A percentile compares a stretch with the other conserved stretches of the same genome.
These are phyloP conservation scores for Beroe ovata DNA, from an alignment of 37 sponge, comb jelly and placozoan genomes.

Conservation along the genomic window DNA sequence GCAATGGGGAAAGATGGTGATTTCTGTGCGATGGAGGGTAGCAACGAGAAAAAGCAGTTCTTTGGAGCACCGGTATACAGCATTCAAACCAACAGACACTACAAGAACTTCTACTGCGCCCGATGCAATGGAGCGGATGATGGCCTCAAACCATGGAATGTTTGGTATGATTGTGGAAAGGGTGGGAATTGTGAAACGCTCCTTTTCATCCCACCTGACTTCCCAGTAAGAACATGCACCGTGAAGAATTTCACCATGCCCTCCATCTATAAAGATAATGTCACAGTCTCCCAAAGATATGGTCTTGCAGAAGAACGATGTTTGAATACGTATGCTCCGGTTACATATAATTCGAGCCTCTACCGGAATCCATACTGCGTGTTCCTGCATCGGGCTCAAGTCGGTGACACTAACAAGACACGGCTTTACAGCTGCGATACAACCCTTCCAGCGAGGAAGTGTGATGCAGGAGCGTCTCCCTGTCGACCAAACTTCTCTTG, in stretches of 20 bases:
- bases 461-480: constrained; percentile 4
- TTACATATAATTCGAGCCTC: constrained; percentile 22
- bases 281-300: neutral
- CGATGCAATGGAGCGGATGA: neutral
- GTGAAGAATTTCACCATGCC: constrained; percentile 43
- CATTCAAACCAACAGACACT: neutral
- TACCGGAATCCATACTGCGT: constrained; percentile 64
- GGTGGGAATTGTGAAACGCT: neutral
- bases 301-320: neutral
- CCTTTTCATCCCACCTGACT: constrained; percentile 7
- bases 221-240: constrained; percentile 14
- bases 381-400: constrained; percentile 25
- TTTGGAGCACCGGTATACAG: constrained; percentile 56
- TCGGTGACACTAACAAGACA: neutral
- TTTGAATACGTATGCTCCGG: constrained; percentile 9
- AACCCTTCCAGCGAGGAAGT: neutral
- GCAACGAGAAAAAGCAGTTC: neutral
- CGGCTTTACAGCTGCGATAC: constrained; percentile 54
- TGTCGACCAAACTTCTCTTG: constrained; percentile 33
- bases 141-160: constrained; percentile 33
- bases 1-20: neutral
- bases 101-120: constrained; percentile 52
- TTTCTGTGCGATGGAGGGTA: neutral
- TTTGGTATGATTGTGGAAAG: neutral
- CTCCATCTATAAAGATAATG: neutral